These are phyloP conservation scores for Orientallactaga bullata DNA, from an alignment of 2,113 vertebrate genomes.

Conservation along the genomic window DNA sequence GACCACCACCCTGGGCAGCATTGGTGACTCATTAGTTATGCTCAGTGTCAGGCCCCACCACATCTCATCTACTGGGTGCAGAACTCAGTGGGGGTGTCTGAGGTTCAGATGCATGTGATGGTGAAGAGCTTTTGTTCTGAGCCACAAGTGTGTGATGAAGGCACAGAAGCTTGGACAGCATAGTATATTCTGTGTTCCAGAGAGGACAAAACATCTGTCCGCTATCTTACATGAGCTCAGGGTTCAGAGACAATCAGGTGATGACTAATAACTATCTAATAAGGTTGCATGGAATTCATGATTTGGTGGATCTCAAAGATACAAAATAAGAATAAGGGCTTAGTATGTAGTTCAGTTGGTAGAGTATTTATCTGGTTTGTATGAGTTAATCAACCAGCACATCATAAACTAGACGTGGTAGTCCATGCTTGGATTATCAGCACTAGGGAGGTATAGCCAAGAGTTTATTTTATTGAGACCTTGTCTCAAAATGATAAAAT, in stretches of 20 bases:
- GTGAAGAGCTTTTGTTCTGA: not conserved
- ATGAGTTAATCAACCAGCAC: too few species aligned
- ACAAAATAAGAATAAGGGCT: not conserved
- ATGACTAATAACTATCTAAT: not conserved
- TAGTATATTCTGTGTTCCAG: not conserved
- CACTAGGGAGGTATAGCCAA: too few species aligned
- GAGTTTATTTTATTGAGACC: too few species aligned
- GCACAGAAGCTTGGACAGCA: accelerated
- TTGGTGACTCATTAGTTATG: not conserved
- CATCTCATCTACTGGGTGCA: not conserved
- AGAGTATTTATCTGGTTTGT: too few species aligned
- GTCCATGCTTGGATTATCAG: too few species aligned
- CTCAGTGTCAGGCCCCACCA: not conserved
- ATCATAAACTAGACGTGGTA: too few species aligned
- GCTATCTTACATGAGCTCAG: not conserved
- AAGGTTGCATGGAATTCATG: not conserved
- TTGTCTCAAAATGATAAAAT: too few species aligned
- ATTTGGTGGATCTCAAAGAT: not conserved
- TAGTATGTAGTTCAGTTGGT: not conserved
- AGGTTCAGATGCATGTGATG: too few species aligned
- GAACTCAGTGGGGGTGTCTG: not conserved
- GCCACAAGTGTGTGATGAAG: not conserved
- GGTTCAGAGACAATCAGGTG: not conserved
- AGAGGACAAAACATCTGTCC: not conserved
- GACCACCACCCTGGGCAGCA: not conserved